Conservation (phyloP, 30 jellyfish, hydroid and myxozoan genomes). For the Phacellophora camtschatica region DNA sequence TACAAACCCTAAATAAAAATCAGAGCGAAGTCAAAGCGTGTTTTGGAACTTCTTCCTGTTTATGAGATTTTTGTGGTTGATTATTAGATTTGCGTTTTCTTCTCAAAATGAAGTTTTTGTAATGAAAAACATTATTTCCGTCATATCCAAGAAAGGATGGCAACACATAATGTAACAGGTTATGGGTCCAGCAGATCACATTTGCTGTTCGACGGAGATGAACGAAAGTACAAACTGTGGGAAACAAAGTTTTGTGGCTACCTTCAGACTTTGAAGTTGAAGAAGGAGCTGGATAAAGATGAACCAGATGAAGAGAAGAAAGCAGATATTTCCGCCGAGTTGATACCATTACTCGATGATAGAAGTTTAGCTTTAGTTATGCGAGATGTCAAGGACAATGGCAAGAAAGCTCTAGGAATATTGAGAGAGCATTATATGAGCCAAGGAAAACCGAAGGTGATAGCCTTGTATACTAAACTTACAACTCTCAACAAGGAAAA, state of each 20-base stretch:
- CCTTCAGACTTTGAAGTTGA: neutral
- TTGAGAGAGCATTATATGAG: slow-evolving; percentile 43
- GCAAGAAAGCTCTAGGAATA: slow-evolving; percentile 33
- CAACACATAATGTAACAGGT: slow-evolving; percentile 27
- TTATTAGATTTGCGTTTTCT: no score
- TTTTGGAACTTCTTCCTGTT: no score
- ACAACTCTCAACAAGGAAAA: slow-evolving; percentile 20
- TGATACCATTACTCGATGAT: slow-evolving; percentile 45
- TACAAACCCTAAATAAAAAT: no score
- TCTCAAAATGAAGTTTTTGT: no score
- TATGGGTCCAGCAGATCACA: slow-evolving; percentile 61
- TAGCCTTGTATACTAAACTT: slow-evolving; percentile 32
- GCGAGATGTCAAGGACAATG: slow-evolving; percentile 56
- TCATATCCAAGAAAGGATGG: no score
- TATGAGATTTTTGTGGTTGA: no score
- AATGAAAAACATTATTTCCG: no score
- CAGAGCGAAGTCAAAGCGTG: no score
- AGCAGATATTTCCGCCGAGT: slow-evolving; percentile 41
- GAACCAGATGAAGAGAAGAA: slow-evolving; percentile 7
- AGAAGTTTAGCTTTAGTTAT: slow-evolving; percentile 31
- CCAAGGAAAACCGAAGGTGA: slow-evolving; percentile 37
- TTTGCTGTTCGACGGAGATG: slow-evolving; percentile 36
- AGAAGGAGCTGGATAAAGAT: no score
- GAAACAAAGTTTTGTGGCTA: no score
- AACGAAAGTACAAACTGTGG: slow-evolving; percentile 37